Evolutionary conservation across 2,113 vertebrate species (phyloP).

Genomic region (Neotoma lepida): DNA sequence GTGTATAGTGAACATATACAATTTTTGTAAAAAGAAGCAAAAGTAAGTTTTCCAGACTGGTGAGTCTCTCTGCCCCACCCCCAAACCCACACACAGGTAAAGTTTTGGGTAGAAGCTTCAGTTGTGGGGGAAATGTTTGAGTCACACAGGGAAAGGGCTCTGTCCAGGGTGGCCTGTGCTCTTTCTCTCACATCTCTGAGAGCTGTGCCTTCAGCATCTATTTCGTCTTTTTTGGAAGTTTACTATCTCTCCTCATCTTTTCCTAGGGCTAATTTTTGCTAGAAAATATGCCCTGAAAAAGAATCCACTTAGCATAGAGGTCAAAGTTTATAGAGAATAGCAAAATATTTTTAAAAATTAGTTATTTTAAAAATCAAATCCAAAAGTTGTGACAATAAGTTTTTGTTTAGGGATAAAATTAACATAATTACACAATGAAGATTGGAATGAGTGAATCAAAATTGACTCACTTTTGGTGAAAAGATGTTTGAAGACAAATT

Average conservation of each 20-base stretch:
- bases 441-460: neutral
- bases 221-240: neutral
- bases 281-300: conserved; percentile 40
- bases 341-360: conserved; percentile 12
- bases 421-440: neutral
- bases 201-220: neutral
- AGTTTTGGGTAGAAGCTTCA: neutral
- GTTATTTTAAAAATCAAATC: conserved; percentile 54
- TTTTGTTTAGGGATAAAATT: conserved; percentile 9
- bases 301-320: neutral
- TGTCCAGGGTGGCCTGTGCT: neutral
- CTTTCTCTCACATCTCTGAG: neutral
- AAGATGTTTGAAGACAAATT: neutral
- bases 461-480: conserved; percentile 21
- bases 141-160: neutral
- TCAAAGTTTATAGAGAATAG: neutral
- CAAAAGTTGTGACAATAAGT: conserved; percentile 23
- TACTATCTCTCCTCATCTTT: neutral
- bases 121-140: neutral
- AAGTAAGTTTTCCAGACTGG: neutral
- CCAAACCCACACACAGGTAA: neutral
- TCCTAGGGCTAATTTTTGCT: neutral
- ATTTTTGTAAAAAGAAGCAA: neutral
- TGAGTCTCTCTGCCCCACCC: neutral
- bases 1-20: neutral